These are phyloP conservation scores for Ailurus styani DNA, from an alignment of 2,113 vertebrate species.

Conservation along the genomic window DNA sequence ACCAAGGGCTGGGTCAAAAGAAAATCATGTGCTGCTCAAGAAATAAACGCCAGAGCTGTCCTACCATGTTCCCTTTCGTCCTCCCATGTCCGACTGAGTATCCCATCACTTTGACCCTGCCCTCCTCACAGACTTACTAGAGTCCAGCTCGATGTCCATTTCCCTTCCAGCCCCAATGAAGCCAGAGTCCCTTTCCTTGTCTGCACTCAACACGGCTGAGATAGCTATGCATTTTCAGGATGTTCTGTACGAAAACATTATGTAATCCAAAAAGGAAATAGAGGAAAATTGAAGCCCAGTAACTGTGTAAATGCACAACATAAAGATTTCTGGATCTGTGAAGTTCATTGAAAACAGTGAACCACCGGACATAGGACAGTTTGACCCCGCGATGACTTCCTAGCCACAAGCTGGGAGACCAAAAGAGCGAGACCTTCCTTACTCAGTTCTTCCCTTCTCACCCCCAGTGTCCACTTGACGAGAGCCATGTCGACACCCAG, in stretches of 20 bases:
- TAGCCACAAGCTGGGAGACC: neutral
- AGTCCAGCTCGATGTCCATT: neutral
- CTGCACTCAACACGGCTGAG: neutral
- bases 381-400: neutral
- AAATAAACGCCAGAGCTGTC: fast-evolving
- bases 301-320: neutral
- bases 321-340: neutral
- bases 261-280: neutral
- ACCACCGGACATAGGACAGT: neutral
- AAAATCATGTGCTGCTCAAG: neutral
- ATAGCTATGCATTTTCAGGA: neutral
- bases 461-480: fast-evolving
- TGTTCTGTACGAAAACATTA: neutral
- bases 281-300: neutral
- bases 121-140: neutral
- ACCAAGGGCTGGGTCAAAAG: neutral
- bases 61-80: neutral
- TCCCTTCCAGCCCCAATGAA: neutral
- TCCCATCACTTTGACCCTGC: neutral
- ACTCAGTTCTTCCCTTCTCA: neutral
- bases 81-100: neutral
- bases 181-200: neutral
- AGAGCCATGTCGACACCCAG: neutral
- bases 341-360: neutral
- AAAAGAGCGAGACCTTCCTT: fast-evolving